Base-by-base conservation (phyloP, 2,888 invertebrate genomes). In the Branchipolynoe longqiensis region DNA sequence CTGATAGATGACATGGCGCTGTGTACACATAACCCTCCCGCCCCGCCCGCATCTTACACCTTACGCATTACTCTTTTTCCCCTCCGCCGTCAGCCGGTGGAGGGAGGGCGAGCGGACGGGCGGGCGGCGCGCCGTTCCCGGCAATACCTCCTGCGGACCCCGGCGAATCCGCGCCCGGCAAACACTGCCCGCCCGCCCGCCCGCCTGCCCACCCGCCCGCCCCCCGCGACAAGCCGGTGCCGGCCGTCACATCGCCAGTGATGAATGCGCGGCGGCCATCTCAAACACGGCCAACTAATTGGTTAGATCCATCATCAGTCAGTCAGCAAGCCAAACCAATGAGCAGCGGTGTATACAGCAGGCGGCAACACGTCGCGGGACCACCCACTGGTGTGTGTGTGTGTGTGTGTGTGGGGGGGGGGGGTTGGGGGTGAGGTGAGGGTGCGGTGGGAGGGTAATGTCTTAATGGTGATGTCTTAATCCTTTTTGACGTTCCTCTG, bases 11-110 rank as follows among this genome's bases (percentile, higher is more conserved):
- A 31, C 28, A 48, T 25, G 14, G 78, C 28, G 28, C 48, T 78
- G 78, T 78, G 78, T 78, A 78, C 78, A 78, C 78, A 78, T n/a
- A 2, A 38, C 54, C 78, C 25, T 36, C 73, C 69, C 69, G 38
- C 48, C 78, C 48, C 18, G 38, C 1, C 41, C 78, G 48, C 78
- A 78, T 78, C 78, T 78, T 78, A 78, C 28, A 69, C 36, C 14
- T 0, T 0, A 41, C 28, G 48, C 48, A 25, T 25, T 48, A 25
- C 41, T 48, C 48, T 28, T 41, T 6, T 12, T 48, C 73, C 73
- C 33, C 36, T 38, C n/a, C 41, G n/a, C 36, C 64, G 31, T 14
- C 18, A 64, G 28, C 31, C 31, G n/a, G n/a, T n/a, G n/a, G n/a
- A n/a, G n/a, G n/a, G n/a, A n/a, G n/a, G n/a, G n/a, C n/a, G n/a